Conservation (phyloP, 1,140 invertebrate genomes). For the Anastrepha obliqua region DNA sequence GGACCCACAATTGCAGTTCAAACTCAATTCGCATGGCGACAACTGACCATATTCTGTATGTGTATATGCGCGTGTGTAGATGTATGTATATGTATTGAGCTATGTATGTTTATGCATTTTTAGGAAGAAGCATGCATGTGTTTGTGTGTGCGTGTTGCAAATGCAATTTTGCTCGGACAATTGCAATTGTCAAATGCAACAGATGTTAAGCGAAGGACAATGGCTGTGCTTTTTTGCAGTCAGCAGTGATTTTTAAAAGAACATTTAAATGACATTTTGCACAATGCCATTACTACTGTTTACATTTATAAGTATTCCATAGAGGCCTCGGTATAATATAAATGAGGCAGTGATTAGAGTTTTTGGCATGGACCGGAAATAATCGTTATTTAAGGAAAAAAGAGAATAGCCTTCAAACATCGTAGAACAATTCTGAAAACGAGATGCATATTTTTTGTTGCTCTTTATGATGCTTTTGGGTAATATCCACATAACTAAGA, state of each 20-base stretch:
- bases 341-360: no score
- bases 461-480: no score
- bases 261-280: background rate
- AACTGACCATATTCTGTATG: background rate
- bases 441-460: no score
- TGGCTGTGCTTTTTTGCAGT: background rate
- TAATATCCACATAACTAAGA: no score
- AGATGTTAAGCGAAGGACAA: background rate
- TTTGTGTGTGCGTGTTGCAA: conserved; percentile 25
- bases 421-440: no score
- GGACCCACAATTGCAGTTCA: conserved; percentile 13
- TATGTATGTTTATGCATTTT: background rate
- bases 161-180: conserved; percentile 27
- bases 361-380: no score
- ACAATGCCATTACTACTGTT: no score
- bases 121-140: no score
- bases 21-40: background rate
- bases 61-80: background rate
- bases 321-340: no score
- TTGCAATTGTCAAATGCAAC: conserved; percentile 24
- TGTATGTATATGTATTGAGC: background rate
- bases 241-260: background rate
- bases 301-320: no score
- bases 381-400: no score
- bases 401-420: no score